A percentile compares a stretch with the other conserved stretches of the same genome.
Conservation (phyloP, 1,140 invertebrate species). For the Diuraphis noxia region DNA sequence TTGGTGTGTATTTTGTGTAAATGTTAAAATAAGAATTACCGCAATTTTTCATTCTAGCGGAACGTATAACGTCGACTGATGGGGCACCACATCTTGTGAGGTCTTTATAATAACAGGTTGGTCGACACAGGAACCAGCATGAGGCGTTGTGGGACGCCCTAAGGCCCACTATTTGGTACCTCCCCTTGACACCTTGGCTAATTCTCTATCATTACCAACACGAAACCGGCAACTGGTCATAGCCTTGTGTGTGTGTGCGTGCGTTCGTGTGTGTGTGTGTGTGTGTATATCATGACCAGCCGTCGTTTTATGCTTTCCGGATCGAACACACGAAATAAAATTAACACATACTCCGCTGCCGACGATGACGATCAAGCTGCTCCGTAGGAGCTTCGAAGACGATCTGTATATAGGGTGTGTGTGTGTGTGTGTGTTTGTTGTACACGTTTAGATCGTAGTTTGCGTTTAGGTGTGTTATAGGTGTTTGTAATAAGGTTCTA, state of each 20-base stretch:
- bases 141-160: constrained; percentile 52
- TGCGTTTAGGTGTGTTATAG: neutral
- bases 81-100: constrained; percentile 52
- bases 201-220: constrained; percentile 51
- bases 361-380: neutral
- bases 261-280: neutral
- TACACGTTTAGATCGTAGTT: no score
- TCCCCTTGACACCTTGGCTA: constrained; percentile 54
- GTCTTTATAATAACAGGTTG: constrained; percentile 53
- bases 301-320: constrained; percentile 46
- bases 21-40: constrained; percentile 33
- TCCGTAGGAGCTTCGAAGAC: neutral
- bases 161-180: constrained; percentile 48
- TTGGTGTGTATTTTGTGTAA: constrained; percentile 21
- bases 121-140: constrained; percentile 43
- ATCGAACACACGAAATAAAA: constrained; percentile 40
- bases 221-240: constrained; percentile 45
- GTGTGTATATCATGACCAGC: constrained; percentile 31
- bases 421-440: neutral
- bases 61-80: constrained; percentile 23
- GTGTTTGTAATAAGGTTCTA: neutral
- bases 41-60: constrained; percentile 41
- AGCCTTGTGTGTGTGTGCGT: constrained; percentile 21
- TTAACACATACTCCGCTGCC: constrained; percentile 25
- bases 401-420: neutral